A percentile compares a stretch with the other conserved stretches of the same genome.
Conservation (phyloP, 1,140 invertebrate genomes). For the Zaprionus lachaisei region DNA sequence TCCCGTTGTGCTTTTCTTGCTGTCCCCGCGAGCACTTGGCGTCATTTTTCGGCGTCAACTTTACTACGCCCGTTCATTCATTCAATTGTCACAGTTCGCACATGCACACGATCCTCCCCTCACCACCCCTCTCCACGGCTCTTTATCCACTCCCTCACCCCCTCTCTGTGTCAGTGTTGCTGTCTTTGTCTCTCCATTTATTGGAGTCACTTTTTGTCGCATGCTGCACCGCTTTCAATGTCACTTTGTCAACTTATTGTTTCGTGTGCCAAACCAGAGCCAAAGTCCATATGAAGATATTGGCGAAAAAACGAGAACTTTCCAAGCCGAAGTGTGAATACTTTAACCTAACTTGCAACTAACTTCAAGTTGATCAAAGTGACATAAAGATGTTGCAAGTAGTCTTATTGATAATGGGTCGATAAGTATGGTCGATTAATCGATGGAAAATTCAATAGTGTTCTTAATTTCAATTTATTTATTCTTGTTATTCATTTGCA, state of each 20-base stretch:
- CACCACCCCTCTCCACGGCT: neutral
- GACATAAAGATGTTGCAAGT: too few relatives aligned
- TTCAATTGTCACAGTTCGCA: slow-evolving; percentile 47
- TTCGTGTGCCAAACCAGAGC: slow-evolving; percentile 42
- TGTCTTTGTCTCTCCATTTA: neutral
- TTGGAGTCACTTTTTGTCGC: slow-evolving; percentile 33
- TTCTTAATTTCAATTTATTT: too few relatives aligned
- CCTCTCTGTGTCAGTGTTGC: neutral
- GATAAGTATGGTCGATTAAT: too few relatives aligned
- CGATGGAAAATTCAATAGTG: too few relatives aligned
- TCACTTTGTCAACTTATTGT: slow-evolving; percentile 58
- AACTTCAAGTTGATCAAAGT: too few relatives aligned
- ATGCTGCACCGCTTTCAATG: slow-evolving; percentile 50
- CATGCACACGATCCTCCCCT: slow-evolving; percentile 14
- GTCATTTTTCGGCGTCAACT: slow-evolving; percentile 64
- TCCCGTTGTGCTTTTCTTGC: neutral
- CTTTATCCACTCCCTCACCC: neutral
- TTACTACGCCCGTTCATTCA: slow-evolving; percentile 53
- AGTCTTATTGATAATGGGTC: too few relatives aligned
- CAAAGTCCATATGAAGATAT: slow-evolving; percentile 39
- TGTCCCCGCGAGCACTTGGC: slow-evolving; percentile 43
- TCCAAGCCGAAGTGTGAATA: neutral
- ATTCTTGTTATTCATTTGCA: too few relatives aligned
- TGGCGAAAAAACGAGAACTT: neutral
- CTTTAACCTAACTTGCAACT: neutral